A percentile compares a stretch with the other conserved stretches of the same genome.
Conservation (phyloP, 2,797 vertebrate genomes). For the Pithecia hirsuta region DNA sequence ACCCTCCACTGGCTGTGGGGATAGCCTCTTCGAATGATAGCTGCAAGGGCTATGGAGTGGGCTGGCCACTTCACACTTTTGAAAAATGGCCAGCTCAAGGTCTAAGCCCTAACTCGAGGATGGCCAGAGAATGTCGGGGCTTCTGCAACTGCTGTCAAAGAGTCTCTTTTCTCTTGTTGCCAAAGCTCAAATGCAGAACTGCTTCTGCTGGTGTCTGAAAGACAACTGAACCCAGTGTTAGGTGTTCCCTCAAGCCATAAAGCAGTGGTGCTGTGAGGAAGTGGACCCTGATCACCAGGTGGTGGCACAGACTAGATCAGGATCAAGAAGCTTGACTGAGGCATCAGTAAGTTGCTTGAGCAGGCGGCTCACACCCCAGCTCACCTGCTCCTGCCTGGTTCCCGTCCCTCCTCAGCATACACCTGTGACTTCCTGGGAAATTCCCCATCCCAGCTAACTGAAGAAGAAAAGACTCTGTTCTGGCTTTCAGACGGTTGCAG, state of each 20-base stretch:
- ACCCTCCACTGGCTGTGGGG: neutral
- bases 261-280: neutral
- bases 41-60: neutral
- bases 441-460: neutral
- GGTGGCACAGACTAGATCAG: neutral
- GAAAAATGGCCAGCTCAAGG: neutral
- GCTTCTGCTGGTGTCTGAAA: neutral
- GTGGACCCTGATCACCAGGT: neutral
- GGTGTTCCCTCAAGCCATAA: too few relatives aligned
- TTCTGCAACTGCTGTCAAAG: neutral
- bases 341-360: neutral
- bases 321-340: neutral
- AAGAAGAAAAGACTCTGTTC: neutral
- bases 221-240: neutral
- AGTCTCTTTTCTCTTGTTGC: neutral
- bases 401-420: neutral
- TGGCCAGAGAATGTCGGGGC: neutral
- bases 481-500: neutral
- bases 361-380: neutral
- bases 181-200: neutral
- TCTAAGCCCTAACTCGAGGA: neutral
- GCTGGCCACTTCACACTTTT: neutral
- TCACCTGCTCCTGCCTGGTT: neutral
- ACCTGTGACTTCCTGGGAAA: neutral
- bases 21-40: neutral